Conservation (phyloP, 2,888 invertebrate genomes). For the Dendrolimus houi region DNA sequence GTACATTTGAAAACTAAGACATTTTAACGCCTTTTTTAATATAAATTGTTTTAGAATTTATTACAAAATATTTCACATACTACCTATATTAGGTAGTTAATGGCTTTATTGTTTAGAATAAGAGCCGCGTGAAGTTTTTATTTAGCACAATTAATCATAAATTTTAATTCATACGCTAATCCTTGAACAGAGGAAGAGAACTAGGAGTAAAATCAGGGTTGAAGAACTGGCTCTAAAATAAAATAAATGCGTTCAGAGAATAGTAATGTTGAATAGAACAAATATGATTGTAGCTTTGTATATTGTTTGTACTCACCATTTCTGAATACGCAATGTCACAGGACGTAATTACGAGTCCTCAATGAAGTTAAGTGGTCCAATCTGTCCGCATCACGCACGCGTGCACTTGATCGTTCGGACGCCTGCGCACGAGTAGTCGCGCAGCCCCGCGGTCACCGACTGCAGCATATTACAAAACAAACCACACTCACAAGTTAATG, state of each 20-base stretch:
- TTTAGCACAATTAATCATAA: too few relatives aligned
- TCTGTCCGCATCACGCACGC: conserved; percentile 49
- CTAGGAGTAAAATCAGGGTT: too few relatives aligned
- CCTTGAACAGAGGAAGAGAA: too few relatives aligned
- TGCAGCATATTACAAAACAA: conserved; percentile 20
- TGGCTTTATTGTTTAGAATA: too few relatives aligned
- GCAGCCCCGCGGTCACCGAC: conserved; percentile 42
- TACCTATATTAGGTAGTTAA: too few relatives aligned
- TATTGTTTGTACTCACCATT: conserved; percentile 14
- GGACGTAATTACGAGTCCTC: conserved; percentile 6
- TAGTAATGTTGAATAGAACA: neutral
- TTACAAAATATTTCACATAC: too few relatives aligned
- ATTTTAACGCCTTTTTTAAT: too few relatives aligned
- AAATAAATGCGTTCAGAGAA: neutral
- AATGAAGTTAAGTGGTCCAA: conserved; percentile 54
- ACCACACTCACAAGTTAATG: conserved; percentile 2
- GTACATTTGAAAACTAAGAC: too few relatives aligned
- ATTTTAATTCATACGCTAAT: too few relatives aligned
- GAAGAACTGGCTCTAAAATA: too few relatives aligned
- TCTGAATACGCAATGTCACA: conserved; percentile 8
- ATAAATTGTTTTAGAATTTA: too few relatives aligned
- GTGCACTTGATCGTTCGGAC: conserved; percentile 9
- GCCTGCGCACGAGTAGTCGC: conserved; percentile 37
- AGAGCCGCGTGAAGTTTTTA: too few relatives aligned
- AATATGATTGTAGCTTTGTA: neutral